Percentiles rank a stretch among this genome's conserved stretches.
These are phyloP conservation scores for Verasper variegatus DNA, from an alignment of 2,113 vertebrate species.

Conservation along the genomic window DNA sequence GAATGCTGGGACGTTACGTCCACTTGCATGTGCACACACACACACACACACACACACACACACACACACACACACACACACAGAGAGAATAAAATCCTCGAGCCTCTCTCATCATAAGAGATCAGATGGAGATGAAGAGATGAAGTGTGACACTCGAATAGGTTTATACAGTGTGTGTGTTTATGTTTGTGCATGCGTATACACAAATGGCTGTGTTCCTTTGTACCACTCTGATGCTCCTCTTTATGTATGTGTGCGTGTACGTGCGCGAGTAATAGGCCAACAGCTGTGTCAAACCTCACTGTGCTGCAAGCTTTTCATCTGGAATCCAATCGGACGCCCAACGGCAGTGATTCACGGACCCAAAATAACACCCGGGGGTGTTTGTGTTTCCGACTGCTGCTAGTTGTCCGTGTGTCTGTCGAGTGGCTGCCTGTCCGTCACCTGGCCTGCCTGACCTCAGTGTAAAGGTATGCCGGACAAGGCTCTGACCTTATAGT, in stretches of 20 bases:
- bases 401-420: slow-evolving; percentile 41
- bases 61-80: slow-evolving; percentile 22
- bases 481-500: slow-evolving; percentile 5
- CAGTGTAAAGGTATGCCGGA: slow-evolving; percentile 56
- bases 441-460: slow-evolving; percentile 65
- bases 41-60: background rate
- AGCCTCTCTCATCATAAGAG: slow-evolving; percentile 36
- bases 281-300: slow-evolving; percentile 71
- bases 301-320: slow-evolving; percentile 71
- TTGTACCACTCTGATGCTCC: background rate
- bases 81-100: slow-evolving; percentile 20
- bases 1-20: background rate
- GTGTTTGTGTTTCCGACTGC: slow-evolving; percentile 74
- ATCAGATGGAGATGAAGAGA: slow-evolving; percentile 15
- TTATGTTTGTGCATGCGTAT: background rate
- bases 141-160: slow-evolving; percentile 36
- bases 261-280: slow-evolving; percentile 31
- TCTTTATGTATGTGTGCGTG: slow-evolving; percentile 1
- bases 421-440: slow-evolving; percentile 34
- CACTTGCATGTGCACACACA: slow-evolving; percentile 25
- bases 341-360: slow-evolving; percentile 68
- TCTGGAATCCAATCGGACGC: slow-evolving; percentile 60
- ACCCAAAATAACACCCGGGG: slow-evolving; percentile 75
- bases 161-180: slow-evolving; percentile 9
- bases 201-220: background rate